Conservation (phyloP, 2,113 vertebrate species). For the Pomatostomus ruficeps region DNA sequence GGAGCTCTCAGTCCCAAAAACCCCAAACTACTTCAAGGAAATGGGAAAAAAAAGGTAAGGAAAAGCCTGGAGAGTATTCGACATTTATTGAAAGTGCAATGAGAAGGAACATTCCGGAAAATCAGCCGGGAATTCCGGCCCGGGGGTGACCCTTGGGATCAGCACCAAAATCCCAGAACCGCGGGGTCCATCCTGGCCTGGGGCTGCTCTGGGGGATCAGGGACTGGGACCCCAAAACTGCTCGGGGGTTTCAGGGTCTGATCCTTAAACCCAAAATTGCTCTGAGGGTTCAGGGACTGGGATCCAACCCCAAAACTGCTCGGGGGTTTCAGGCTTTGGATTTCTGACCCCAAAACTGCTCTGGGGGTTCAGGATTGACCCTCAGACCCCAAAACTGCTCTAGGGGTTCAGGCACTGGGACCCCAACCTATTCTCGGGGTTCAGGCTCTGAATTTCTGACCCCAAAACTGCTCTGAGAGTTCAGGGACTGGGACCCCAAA, state of each 20-base stretch:
- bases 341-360: neutral
- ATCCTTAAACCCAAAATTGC: neutral
- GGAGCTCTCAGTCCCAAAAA: neutral
- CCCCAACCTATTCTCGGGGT: no score
- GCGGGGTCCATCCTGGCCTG: neutral
- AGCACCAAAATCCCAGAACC: neutral
- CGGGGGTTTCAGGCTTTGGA: no score
- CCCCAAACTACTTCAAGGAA: neutral
- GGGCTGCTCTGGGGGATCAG: neutral
- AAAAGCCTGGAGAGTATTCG: neutral
- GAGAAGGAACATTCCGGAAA: neutral
- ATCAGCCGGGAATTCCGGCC: conserved; percentile 13
- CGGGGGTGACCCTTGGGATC: neutral
- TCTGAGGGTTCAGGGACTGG: neutral
- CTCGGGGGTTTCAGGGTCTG: neutral
- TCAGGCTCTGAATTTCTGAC: no score
- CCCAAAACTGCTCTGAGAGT: neutral
- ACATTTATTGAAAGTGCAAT: conserved; percentile 58
- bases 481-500: no score
- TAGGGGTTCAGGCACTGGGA: neutral
- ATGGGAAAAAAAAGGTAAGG: neutral
- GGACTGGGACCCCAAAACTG: neutral
- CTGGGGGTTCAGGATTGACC: neutral
- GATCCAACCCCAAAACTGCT: no score
- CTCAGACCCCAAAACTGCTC: neutral